Conservation (phyloP, 2,113 vertebrate genomes). For the Neopipo cinnamomea region DNA sequence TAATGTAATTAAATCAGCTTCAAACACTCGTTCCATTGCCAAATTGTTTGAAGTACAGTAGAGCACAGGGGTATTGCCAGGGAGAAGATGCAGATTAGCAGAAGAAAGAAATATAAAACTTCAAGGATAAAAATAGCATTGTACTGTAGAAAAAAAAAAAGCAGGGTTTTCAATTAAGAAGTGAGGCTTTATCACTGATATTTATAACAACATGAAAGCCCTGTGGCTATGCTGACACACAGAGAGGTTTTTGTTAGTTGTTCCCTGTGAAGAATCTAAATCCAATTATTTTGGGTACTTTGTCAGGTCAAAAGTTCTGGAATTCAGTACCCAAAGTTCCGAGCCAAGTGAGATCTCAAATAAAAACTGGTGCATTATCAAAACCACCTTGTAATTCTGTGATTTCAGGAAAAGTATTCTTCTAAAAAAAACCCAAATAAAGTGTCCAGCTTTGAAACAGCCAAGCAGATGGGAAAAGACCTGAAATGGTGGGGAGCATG, state of each 20-base stretch:
- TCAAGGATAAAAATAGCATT: background rate
- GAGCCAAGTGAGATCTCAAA: background rate
- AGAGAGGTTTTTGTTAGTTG: background rate
- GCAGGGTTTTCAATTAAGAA: background rate
- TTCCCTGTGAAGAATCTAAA: background rate
- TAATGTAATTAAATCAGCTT: conserved; percentile 7
- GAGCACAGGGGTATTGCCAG: background rate
- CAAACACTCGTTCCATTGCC: background rate
- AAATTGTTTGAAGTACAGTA: background rate
- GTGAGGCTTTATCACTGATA: background rate
- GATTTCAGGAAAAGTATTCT: background rate
- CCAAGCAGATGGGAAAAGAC: background rate
- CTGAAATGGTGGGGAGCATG: background rate
- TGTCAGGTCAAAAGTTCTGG: background rate
- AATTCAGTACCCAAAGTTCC: background rate
- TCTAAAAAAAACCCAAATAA: too few relatives aligned
- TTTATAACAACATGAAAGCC: background rate
- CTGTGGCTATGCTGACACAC: background rate
- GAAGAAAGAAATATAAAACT: background rate
- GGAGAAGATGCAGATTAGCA: background rate
- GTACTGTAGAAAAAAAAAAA: background rate
- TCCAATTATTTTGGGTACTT: background rate
- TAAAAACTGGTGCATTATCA: background rate
- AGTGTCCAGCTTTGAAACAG: background rate
- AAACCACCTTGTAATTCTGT: background rate